phyloP scores from a whole-genome alignment of 1,140 invertebrate species.

The Paralvinella palmiformis region DNA sequence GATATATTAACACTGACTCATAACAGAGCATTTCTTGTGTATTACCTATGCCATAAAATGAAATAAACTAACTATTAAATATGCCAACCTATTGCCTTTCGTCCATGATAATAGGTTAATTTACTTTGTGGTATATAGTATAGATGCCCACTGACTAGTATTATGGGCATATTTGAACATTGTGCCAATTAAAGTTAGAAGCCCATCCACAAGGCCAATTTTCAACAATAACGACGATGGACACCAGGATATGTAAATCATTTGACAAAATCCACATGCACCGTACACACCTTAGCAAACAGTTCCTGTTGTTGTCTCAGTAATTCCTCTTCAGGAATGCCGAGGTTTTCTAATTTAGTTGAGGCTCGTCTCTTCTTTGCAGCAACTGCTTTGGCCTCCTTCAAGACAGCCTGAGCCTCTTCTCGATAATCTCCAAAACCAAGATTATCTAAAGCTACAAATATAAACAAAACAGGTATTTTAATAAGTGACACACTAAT shows the following conservation, averaged over 20 bases:
- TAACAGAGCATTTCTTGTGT: not conserved
- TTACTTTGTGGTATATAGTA: not conserved
- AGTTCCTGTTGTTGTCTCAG: slow-evolving; percentile 94
- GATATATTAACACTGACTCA: slow-evolving; percentile 14
- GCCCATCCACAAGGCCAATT: not conserved
- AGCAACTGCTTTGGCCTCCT: slow-evolving; percentile 93
- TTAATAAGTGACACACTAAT: too few relatives aligned
- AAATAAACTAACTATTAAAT: not conserved
- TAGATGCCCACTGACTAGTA: not conserved
- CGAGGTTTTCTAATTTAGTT: slow-evolving; percentile 88
- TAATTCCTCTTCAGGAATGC: slow-evolving; percentile 95
- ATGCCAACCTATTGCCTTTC: slow-evolving; percentile 1
- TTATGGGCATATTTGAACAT: not conserved
- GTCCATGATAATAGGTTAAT: not conserved
- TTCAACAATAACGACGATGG: not conserved
- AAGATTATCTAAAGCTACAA: slow-evolving; percentile 77
- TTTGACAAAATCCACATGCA: not conserved
- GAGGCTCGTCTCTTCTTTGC: slow-evolving; percentile 88
- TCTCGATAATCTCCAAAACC: slow-evolving; percentile 89
- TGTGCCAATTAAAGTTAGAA: not conserved
- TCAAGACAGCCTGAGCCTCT: slow-evolving; percentile 87
- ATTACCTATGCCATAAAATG: not conserved
- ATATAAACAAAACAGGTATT: slow-evolving; percentile 23
- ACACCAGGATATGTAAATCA: not conserved
- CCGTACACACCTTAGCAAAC: slow-evolving; percentile 73